Percentiles rank a stretch among this genome's conserved stretches.
These are phyloP conservation scores for Pygoscelis adeliae DNA, from an alignment of 2,113 vertebrate species.

Conservation along the genomic window DNA sequence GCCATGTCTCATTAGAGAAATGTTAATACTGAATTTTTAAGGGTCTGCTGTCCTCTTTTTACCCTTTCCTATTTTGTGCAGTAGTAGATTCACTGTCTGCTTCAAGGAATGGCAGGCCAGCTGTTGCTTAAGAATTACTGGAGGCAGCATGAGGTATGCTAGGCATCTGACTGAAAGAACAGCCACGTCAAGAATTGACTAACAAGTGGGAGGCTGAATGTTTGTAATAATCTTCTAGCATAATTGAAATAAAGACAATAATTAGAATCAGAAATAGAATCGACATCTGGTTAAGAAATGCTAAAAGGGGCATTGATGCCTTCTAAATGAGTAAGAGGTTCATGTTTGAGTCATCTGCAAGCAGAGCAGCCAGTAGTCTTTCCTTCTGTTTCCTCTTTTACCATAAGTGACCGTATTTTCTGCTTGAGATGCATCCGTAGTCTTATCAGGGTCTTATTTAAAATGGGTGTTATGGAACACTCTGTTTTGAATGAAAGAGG, in stretches of 20 bases:
- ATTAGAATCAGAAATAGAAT: neutral
- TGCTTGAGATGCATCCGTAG: neutral
- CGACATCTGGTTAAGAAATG: neutral
- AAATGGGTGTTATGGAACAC: neutral
- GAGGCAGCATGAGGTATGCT: neutral
- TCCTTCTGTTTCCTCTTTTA: neutral
- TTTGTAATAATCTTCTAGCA: neutral
- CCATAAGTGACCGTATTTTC: neutral
- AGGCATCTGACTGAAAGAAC: neutral
- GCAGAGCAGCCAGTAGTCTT: neutral
- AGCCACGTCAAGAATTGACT: neutral
- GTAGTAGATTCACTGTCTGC: neutral
- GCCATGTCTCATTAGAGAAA: neutral
- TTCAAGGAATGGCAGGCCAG: neutral
- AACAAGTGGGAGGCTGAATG: neutral
- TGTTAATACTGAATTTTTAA: neutral
- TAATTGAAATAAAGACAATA: neutral
- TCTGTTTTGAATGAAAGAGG: neutral
- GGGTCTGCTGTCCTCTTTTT: neutral
- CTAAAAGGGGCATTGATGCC: neutral
- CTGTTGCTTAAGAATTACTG: neutral
- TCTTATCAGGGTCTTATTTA: neutral
- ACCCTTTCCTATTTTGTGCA: neutral
- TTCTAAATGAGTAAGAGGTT: neutral
- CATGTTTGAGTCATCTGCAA: neutral